Evolutionary conservation across 2,113 vertebrate species (phyloP), one percentile per base, ranked within the genome.

Genomic region (Quiscalus mexicanus): DNA sequence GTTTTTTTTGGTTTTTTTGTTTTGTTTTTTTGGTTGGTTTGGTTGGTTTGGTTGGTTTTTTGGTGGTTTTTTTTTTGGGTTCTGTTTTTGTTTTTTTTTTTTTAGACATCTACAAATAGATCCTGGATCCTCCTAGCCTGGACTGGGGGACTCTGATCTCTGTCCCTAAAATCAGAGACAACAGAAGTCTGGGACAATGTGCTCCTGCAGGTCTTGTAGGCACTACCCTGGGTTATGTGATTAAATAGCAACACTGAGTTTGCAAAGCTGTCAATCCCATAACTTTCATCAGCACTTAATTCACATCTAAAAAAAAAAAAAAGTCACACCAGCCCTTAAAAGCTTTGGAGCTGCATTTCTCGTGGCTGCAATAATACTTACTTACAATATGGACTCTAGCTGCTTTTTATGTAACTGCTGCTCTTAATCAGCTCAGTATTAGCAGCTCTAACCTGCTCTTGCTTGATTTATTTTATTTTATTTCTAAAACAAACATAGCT

Each of bases 371-470:
- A 49, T 95, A 93, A 93, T 88, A 52, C 95, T 96, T 85, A 83
- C 91, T 94, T 86, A 81, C 76, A 95, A 93, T 87, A 94, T 89
- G 93, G 96, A 93, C 92, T 81, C 52, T 75, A 74, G 88, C 52
- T 94, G 95, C 92, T 94, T 90, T 96, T 93, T 96, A 93, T 94
- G 86, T 93, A 93, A 94, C 92, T 78, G 90, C 92, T 87, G 76
- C 88, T 94, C 95, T 93, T 95, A 96, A 97, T 96, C 96, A 96
- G 95, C 96, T 97, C 96, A 87, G 93, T 92, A 42, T 94, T 95
- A 95, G 65, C 76, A 89, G 90, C 93, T 90, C 85, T 87, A 96
- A 96, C 95, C 93, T 96, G 92, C 93, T 87, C 90, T 93, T 92
- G 86, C 90, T 95, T 89, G 79, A 84, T 90, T 90, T 92, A 94